Conservation (phyloP, 2,113 vertebrate species). For the Tachysurus vachellii region DNA sequence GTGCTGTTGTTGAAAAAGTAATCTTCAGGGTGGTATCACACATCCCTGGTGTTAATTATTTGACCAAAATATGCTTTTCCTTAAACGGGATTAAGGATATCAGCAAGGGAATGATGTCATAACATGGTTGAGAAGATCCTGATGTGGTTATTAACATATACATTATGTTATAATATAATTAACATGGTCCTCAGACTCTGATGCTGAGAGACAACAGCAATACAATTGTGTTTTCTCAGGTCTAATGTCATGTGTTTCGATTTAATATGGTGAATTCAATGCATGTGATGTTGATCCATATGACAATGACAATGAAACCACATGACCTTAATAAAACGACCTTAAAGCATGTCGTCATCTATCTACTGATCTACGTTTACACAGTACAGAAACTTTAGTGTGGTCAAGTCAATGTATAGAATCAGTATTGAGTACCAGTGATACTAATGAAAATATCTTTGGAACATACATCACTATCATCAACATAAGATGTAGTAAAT, state of each 20-base stretch:
- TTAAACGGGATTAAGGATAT: not conserved
- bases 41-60: not conserved
- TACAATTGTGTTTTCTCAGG: not conserved
- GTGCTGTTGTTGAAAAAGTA: not conserved
- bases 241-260: not conserved
- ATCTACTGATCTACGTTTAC: no score
- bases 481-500: slow-evolving; percentile 10
- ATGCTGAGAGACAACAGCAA: not conserved
- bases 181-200: not conserved
- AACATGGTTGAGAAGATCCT: not conserved
- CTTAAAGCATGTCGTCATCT: not conserved
- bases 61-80: not conserved
- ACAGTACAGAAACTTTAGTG: not conserved
- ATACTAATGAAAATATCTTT: not conserved
- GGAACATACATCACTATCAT: not conserved
- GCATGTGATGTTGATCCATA: not conserved
- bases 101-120: not conserved
- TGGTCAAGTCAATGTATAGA: not conserved
- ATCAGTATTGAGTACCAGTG: not conserved
- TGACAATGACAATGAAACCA: not conserved
- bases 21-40: not conserved
- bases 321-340: not conserved
- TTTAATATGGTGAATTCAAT: not conserved
- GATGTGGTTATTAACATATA: no score
- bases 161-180: no score